These are phyloP conservation scores for Sterna hirundo DNA, from an alignment of 2,113 vertebrate species.

Conservation along the genomic window DNA sequence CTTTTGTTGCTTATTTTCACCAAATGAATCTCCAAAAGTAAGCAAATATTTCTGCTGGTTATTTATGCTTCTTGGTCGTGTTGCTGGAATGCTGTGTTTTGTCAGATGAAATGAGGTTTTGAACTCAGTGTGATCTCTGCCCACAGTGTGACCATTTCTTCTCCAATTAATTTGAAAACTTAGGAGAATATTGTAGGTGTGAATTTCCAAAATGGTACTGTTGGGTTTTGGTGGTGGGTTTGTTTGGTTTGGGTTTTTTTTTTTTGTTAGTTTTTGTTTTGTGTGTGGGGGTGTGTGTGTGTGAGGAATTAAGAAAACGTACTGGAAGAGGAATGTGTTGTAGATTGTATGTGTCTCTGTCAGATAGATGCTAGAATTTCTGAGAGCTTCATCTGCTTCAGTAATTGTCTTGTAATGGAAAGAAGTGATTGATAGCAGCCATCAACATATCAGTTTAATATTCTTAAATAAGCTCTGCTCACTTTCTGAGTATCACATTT, in stretches of 20 bases:
- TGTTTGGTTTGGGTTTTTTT: not conserved
- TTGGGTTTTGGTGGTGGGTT: not conserved
- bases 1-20: not conserved
- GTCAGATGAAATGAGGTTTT: not conserved
- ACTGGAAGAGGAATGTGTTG: not conserved
- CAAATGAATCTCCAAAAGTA: not conserved
- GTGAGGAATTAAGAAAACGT: not conserved
- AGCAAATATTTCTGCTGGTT: not conserved
- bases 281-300: no score
- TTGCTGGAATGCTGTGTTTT: not conserved
- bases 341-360: not conserved
- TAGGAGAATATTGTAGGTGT: not conserved
- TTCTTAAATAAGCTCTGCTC: not conserved
- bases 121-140: not conserved
- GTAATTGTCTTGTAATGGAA: constrained; percentile 1
- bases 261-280: not conserved
- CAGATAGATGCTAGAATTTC: not conserved
- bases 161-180: not conserved
- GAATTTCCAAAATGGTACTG: not conserved
- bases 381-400: not conserved
- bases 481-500: not conserved
- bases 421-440: constrained; percentile 20
- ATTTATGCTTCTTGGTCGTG: not conserved
- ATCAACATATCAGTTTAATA: not conserved
- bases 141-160: not conserved